These are phyloP conservation scores for Latrodectus elegans DNA, from an alignment of 2,888 invertebrate species.

Conservation along the genomic window DNA sequence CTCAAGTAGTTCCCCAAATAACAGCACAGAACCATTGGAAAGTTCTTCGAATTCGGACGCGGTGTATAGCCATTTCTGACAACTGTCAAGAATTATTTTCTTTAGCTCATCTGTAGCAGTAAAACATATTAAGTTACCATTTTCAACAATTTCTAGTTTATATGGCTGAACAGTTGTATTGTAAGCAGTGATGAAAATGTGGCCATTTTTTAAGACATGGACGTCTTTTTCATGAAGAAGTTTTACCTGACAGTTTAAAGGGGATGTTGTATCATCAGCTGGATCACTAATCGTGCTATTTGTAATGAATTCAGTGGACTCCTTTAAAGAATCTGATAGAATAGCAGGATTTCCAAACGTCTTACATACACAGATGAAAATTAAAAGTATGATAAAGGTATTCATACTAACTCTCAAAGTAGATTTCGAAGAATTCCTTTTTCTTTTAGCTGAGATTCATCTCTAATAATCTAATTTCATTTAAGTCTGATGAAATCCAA, in stretches of 20 bases:
- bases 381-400: too few species aligned
- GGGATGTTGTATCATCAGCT: too few species aligned
- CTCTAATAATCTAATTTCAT: too few species aligned
- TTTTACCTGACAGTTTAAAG: background rate
- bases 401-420: too few species aligned
- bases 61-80: slow-evolving; percentile 11
- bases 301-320: too few species aligned
- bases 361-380: too few species aligned
- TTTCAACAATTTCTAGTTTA: background rate
- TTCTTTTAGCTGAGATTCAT: too few species aligned
- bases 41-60: slow-evolving; percentile 4
- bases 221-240: slow-evolving; percentile 15
- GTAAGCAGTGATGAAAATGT: background rate
- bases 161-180: background rate
- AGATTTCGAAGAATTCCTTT: too few species aligned
- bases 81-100: background rate
- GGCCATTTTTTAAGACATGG: background rate
- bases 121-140: slow-evolving; percentile 10
- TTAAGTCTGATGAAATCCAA: too few species aligned
- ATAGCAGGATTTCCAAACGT: too few species aligned
- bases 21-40: slow-evolving; percentile 8
- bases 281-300: too few species aligned
- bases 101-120: slow-evolving; percentile 11
- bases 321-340: too few species aligned
- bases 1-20: slow-evolving; percentile 6